A percentile compares a stretch with the other conserved stretches of the same genome.
Conservation (phyloP, 2,797 vertebrate genomes). For the Sebastes taczanowskii region DNA sequence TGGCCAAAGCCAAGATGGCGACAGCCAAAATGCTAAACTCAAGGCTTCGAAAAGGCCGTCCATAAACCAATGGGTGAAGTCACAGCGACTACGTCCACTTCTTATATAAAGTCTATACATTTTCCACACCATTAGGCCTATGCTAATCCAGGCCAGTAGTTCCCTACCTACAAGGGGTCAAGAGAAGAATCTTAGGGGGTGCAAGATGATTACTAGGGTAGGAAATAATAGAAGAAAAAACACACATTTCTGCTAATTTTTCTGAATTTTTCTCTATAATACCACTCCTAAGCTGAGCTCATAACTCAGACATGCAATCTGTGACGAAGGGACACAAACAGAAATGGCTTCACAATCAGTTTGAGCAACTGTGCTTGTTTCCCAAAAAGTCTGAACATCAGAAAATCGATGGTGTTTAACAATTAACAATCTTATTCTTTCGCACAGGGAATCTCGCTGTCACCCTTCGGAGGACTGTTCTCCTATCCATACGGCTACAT, state of each 20-base stretch:
- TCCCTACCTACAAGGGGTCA: no score
- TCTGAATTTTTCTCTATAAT: neutral
- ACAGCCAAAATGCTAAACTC: no score
- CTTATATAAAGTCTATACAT: no score
- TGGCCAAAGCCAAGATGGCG: no score
- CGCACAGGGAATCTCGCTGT: slow-evolving; percentile 88
- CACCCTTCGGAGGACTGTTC: slow-evolving; percentile 89
- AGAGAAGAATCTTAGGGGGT: neutral
- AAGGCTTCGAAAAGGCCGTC: no score
- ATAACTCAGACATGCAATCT: neutral
- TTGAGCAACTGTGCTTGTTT: neutral
- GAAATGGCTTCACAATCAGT: neutral
- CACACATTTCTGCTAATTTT: no score
- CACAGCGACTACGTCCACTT: no score
- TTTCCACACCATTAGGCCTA: neutral
- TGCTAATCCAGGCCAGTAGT: neutral
- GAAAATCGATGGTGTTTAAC: neutral
- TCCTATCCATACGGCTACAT: slow-evolving; percentile 91
- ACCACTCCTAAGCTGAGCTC: neutral
- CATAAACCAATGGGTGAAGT: no score
- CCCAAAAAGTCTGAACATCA: neutral
- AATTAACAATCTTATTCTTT: slow-evolving; percentile 18
- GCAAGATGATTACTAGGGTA: neutral
- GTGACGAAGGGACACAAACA: neutral
- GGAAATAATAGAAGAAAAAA: neutral